Conservation (phyloP, 1,140 invertebrate species). For the Campodea augens region DNA sequence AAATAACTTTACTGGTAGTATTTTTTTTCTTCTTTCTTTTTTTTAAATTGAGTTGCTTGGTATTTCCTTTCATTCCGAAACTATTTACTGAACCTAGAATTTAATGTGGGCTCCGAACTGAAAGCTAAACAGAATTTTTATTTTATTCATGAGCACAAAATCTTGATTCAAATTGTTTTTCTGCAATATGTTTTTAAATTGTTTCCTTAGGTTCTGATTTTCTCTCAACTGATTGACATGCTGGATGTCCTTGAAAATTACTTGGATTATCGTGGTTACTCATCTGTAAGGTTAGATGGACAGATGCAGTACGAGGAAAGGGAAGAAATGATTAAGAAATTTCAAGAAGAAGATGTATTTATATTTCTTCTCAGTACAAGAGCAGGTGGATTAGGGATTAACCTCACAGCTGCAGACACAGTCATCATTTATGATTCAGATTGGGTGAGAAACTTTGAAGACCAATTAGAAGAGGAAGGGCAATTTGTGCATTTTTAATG, state of each 20-base stretch:
- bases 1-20: too few relatives aligned
- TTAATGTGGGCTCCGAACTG: too few relatives aligned
- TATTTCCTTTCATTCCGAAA: too few relatives aligned
- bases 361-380: slow-evolving; percentile 39
- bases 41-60: too few relatives aligned
- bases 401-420: slow-evolving; percentile 51
- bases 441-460: slow-evolving; percentile 27
- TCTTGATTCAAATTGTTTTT: too few relatives aligned
- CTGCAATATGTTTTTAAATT: not conserved
- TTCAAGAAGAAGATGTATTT: slow-evolving; percentile 32
- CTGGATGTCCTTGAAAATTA: slow-evolving; percentile 52
- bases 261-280: slow-evolving; percentile 28
- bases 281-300: slow-evolving; percentile 47
- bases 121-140: too few relatives aligned
- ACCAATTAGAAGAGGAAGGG: not conserved
- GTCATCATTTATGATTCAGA: slow-evolving; percentile 59
- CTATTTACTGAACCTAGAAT: too few relatives aligned
- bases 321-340: slow-evolving; percentile 27
- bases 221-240: slow-evolving; percentile 45
- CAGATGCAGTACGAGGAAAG: slow-evolving; percentile 21
- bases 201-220: slow-evolving; percentile 34
- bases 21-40: too few relatives aligned
- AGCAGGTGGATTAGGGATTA: slow-evolving; percentile 52
- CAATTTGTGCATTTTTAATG: too few relatives aligned
- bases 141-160: too few relatives aligned